Conservation (phyloP, 1,140 invertebrate genomes). For the Chrysoperla carnea region DNA sequence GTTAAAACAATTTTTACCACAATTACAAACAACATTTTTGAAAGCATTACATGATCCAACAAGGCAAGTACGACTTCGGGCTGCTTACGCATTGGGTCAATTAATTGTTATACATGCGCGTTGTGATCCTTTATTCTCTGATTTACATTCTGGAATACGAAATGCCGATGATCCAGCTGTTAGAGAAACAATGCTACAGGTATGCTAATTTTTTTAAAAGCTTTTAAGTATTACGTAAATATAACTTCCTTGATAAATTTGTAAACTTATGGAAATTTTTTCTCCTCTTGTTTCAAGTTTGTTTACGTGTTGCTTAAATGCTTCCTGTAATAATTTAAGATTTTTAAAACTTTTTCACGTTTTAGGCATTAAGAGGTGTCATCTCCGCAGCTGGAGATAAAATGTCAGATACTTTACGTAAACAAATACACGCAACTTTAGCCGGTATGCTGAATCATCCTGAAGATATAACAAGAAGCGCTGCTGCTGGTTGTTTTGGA, state of each 20-base stretch:
- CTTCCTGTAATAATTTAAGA: neutral
- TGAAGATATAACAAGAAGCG: slow-evolving; percentile 64
- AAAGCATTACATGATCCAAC: slow-evolving; percentile 83
- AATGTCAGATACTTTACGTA: slow-evolving; percentile 65
- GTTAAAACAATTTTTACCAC: slow-evolving; percentile 94
- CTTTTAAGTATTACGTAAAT: neutral
- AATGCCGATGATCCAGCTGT: slow-evolving; percentile 65
- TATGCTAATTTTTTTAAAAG: neutral
- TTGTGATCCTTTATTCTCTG: slow-evolving; percentile 75
- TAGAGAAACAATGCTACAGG: slow-evolving; percentile 26
- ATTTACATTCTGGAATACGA: slow-evolving; percentile 75
- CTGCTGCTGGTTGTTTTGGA: slow-evolving; percentile 76
- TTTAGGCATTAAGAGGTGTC: slow-evolving; percentile 74
- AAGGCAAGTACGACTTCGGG: slow-evolving; percentile 72
- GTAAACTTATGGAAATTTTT: too few relatives aligned
- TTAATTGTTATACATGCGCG: slow-evolving; percentile 80
- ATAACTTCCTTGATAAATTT: neutral
- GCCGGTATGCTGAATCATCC: slow-evolving; percentile 46
- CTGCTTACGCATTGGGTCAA: slow-evolving; percentile 72
- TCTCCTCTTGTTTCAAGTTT: too few relatives aligned
- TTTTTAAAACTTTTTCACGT: slow-evolving; percentile 30
- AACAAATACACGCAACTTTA: slow-evolving; percentile 56
- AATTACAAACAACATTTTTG: slow-evolving; percentile 94
- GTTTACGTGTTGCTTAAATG: too few relatives aligned
- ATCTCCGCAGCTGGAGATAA: slow-evolving; percentile 72